These are phyloP conservation scores for Erythrocercus mccallii DNA, from an alignment of 2,113 vertebrate genomes.

Conservation along the genomic window DNA sequence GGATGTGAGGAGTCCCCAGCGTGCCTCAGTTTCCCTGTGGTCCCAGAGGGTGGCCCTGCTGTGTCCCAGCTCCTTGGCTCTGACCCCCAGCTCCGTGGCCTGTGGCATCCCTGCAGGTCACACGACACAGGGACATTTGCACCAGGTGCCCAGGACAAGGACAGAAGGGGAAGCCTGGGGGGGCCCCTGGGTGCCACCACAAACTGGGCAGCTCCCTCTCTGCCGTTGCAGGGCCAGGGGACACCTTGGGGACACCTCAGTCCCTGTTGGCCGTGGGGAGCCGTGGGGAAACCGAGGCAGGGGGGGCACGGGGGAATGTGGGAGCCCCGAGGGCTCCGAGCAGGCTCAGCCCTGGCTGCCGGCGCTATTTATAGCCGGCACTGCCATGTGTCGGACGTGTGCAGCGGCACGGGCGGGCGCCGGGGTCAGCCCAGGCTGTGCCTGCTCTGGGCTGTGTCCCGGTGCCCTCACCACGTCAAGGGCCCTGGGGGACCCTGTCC, in stretches of 20 bases:
- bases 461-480: background rate
- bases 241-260: rapidly evolving
- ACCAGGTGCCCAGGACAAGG: background rate
- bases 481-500: background rate
- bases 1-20: rapidly evolving
- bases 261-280: background rate
- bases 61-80: background rate
- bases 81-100: too few species aligned
- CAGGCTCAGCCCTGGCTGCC: background rate
- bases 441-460: background rate
- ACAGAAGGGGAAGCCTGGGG: background rate
- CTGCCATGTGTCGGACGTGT: background rate
- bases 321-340: background rate
- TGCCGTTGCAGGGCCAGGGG: background rate
- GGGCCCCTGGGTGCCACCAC: rapidly evolving
- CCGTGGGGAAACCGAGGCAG: background rate
- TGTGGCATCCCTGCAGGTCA: background rate
- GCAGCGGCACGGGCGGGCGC: background rate
- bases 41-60: rapidly evolving
- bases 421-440: background rate
- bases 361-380: background rate
- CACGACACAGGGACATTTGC: background rate
- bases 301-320: rapidly evolving
- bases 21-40: background rate
- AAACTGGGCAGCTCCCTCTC: too few species aligned